Percentiles rank a stretch among this genome's conserved stretches.
These are phyloP conservation scores for Chitala chitala DNA, from an alignment of 2,113 vertebrate genomes.

Conservation along the genomic window DNA sequence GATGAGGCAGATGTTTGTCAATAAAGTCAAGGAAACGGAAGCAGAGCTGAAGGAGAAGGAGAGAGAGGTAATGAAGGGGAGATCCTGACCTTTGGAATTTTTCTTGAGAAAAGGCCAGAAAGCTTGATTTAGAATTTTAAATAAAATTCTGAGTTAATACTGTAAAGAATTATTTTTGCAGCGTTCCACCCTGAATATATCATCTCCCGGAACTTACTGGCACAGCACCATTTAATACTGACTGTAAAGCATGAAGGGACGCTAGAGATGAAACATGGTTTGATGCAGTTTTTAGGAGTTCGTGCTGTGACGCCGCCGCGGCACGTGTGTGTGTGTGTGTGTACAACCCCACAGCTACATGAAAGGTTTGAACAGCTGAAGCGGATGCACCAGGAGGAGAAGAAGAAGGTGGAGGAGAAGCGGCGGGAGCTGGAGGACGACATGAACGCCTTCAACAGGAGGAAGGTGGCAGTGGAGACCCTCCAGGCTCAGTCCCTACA, in stretches of 20 bases:
- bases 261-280: too few relatives aligned
- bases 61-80: slow-evolving; percentile 67
- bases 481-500: slow-evolving; percentile 83
- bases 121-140: too few relatives aligned
- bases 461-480: slow-evolving; percentile 80
- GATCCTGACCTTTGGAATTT: background rate
- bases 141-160: too few relatives aligned
- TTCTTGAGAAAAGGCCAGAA: too few relatives aligned
- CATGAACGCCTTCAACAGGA: slow-evolving; percentile 78
- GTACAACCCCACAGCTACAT: slow-evolving; percentile 66
- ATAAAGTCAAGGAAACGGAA: slow-evolving; percentile 63
- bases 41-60: slow-evolving; percentile 76
- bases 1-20: slow-evolving; percentile 97
- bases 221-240: too few relatives aligned
- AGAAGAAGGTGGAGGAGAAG: slow-evolving; percentile 86
- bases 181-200: too few relatives aligned
- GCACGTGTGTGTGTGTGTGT: background rate
- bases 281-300: too few relatives aligned
- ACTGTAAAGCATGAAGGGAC: too few relatives aligned
- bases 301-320: too few relatives aligned
- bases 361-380: slow-evolving; percentile 91
- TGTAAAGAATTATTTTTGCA: too few relatives aligned
- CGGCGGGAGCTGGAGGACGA: slow-evolving; percentile 83
- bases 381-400: slow-evolving; percentile 87
- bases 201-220: too few relatives aligned